Conservation (phyloP, 2,113 vertebrate genomes). For the Ctenomys sociabilis region DNA sequence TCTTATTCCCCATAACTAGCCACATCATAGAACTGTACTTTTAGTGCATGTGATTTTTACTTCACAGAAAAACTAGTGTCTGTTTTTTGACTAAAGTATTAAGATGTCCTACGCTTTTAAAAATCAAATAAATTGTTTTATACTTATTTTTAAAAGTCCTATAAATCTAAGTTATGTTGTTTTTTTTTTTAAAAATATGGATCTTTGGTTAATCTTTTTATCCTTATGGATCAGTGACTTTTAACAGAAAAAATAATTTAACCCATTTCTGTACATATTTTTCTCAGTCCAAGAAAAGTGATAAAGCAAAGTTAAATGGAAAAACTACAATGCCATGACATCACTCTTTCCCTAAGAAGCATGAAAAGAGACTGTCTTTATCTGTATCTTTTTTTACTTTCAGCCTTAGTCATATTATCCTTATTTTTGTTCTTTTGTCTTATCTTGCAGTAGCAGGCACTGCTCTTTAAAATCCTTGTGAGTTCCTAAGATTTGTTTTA, state of each 20-base stretch:
- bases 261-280: neutral
- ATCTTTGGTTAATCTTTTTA: neutral
- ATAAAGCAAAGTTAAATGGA: neutral
- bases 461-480: conserved; percentile 6
- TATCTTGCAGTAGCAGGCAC: conserved; percentile 7
- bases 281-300: conserved; percentile 28
- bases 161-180: neutral
- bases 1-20: neutral
- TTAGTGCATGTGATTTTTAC: conserved; percentile 24
- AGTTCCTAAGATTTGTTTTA: neutral
- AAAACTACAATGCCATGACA: neutral
- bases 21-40: neutral
- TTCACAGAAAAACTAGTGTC: neutral
- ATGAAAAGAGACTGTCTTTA: conserved; percentile 27
- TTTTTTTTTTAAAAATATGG: neutral
- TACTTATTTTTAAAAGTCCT: conserved; percentile 25
- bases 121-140: conserved; percentile 40
- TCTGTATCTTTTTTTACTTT: neutral
- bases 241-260: conserved; percentile 30
- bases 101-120: conserved; percentile 28
- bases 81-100: conserved; percentile 22
- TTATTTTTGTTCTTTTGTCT: conserved; percentile 31
- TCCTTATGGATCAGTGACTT: neutral
- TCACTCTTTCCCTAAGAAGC: neutral
- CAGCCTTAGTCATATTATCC: neutral